Conservation (phyloP, 1,140 invertebrate genomes). For the Dreissena rostriformis region DNA sequence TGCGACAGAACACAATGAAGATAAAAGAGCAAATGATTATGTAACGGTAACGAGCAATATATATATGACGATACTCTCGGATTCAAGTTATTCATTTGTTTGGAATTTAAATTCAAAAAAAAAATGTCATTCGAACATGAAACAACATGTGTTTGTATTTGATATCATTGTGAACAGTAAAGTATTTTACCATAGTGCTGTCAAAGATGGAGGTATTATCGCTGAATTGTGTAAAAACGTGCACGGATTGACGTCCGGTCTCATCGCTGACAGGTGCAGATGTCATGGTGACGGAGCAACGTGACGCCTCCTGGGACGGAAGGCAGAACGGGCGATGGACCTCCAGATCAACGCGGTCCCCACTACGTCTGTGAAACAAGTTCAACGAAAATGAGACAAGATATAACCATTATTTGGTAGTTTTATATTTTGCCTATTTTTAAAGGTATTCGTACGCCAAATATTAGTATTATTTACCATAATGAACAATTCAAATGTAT, state of each 20-base stretch:
- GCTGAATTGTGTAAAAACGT: constrained; percentile 20
- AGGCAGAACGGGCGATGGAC: constrained; percentile 29
- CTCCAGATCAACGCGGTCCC: constrained; percentile 37
- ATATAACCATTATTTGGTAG: no score
- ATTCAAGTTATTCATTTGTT: no score
- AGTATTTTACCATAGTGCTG: constrained; percentile 31
- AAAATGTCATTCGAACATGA: no score
- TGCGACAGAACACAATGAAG: no score
- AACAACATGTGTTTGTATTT: not conserved
- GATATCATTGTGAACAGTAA: not conserved
- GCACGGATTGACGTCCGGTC: constrained; percentile 3
- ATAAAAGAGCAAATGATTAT: no score
- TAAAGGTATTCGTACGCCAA: no score
- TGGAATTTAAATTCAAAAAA: no score
- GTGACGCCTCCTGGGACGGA: not conserved
- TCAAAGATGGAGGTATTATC: constrained; percentile 27
- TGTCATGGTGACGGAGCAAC: not conserved
- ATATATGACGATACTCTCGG: no score
- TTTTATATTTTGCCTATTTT: no score
- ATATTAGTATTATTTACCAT: not conserved
- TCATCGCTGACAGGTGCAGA: constrained; percentile 3
- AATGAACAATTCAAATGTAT: not conserved
- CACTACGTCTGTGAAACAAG: constrained; percentile 28
- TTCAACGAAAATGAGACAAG: not conserved
- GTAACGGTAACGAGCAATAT: no score